phyloP scores from a whole-genome alignment of 2,888 invertebrate species.

The Gastrophysa polygoni region DNA sequence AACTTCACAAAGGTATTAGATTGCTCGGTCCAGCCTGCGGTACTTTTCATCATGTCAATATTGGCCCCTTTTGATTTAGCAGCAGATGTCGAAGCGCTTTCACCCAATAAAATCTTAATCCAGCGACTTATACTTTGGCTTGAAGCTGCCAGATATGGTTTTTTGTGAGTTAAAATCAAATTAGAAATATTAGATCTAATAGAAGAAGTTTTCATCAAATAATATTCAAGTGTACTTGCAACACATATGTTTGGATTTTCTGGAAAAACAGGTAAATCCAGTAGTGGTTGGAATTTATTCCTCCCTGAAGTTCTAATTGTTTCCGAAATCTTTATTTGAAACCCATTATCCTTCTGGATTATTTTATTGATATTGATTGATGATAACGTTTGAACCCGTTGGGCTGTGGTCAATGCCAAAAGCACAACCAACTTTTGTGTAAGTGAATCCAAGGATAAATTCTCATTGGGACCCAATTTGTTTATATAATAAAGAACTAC shows the following conservation, averaged over 20 bases:
- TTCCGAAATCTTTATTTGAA: too few species aligned
- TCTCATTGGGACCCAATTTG: background rate
- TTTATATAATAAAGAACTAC: background rate
- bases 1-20: background rate
- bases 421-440: background rate
- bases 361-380: slow-evolving; percentile 9
- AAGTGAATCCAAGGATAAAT: background rate
- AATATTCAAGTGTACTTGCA: background rate
- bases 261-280: background rate
- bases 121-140: background rate
- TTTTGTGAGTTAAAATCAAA: background rate
- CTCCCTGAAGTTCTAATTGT: too few species aligned
- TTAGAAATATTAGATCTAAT: background rate
- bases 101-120: background rate
- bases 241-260: background rate
- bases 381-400: slow-evolving; percentile 8
- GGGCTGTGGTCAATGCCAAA: background rate
- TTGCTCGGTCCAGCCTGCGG: background rate
- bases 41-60: slow-evolving; percentile 1
- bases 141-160: slow-evolving; percentile 1
- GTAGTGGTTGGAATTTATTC: too few species aligned
- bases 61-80: slow-evolving; percentile 1
- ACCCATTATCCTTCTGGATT: background rate
- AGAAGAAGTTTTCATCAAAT: slow-evolving; percentile 3
- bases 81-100: slow-evolving; percentile 5